Evolutionary conservation across 1,140 invertebrate genomes (phyloP).

Genomic region (Heliothis virescens): DNA sequence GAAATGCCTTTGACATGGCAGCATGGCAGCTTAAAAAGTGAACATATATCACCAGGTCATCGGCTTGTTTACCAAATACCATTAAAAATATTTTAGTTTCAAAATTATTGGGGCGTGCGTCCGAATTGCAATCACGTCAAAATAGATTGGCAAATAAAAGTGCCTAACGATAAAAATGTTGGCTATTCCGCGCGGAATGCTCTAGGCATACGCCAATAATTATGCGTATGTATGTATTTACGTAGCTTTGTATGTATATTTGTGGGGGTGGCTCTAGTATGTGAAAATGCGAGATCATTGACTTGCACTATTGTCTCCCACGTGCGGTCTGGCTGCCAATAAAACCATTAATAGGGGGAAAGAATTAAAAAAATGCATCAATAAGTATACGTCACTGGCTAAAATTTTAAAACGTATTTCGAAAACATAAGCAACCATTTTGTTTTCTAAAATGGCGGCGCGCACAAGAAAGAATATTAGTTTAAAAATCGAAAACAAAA

Average conservation of each 20-base stretch:
- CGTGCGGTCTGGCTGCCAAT: slow-evolving; percentile 18
- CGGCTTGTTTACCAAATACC: too few relatives aligned
- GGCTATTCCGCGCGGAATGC: background rate
- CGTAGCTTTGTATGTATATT: background rate
- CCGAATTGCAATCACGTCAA: slow-evolving; percentile 8
- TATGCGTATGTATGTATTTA: background rate
- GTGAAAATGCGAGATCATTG: slow-evolving; percentile 44
- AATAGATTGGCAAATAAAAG: slow-evolving; percentile 31
- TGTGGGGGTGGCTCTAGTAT: slow-evolving; percentile 37
- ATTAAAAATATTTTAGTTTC: too few relatives aligned
- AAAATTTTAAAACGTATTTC: background rate
- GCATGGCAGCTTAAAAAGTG: too few relatives aligned
- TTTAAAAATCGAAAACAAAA: background rate
- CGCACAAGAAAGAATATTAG: too few relatives aligned
- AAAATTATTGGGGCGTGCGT: background rate
- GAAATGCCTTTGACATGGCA: too few relatives aligned
- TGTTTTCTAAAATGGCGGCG: background rate
- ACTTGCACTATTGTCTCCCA: slow-evolving; percentile 23
- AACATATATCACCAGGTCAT: too few relatives aligned
- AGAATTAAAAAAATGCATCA: slow-evolving; percentile 5
- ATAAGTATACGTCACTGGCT: background rate
- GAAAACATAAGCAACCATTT: background rate
- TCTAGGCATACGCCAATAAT: background rate
- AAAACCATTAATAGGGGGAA: slow-evolving; percentile 19
- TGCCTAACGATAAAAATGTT: slow-evolving; percentile 11